Conservation (phyloP, 2,797 vertebrate genomes). For the Catostomus latipinnis region DNA sequence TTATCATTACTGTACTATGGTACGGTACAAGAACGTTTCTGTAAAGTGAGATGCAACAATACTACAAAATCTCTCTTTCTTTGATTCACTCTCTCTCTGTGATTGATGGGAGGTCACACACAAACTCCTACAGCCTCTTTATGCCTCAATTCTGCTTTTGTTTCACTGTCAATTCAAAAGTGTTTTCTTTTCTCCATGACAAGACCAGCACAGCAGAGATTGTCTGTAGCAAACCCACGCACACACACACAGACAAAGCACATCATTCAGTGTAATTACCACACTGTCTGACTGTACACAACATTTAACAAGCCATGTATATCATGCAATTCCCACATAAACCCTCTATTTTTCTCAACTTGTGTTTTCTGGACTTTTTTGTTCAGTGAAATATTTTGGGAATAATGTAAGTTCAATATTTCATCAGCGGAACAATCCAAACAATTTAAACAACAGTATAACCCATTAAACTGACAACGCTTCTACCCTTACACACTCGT, state of each 20-base stretch:
- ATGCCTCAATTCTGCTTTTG: constrained; percentile 43
- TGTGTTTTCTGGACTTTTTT: no score
- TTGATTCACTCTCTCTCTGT: constrained; percentile 10
- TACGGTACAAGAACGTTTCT: neutral
- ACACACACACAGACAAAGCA: constrained; percentile 10
- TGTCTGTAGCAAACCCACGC: constrained; percentile 36
- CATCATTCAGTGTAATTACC: constrained; percentile 46
- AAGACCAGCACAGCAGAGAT: constrained; percentile 25
- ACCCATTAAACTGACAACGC: no score
- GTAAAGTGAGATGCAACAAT: neutral
- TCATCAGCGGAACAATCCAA: no score
- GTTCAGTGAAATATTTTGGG: no score
- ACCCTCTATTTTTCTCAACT: neutral
- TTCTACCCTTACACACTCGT: no score
- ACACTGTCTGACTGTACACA: constrained; percentile 43
- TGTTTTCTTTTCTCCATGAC: constrained; percentile 37
- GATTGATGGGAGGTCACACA: constrained; percentile 34
- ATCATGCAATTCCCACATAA: constrained; percentile 23
- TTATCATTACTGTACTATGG: neutral
- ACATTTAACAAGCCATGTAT: constrained; percentile 43
- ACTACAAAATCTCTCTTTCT: neutral
- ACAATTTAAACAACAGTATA: no score
- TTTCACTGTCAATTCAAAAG: constrained; percentile 44
- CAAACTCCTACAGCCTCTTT: constrained; percentile 19
- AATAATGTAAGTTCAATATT: no score